Evolutionary conservation across 2,888 invertebrate genomes (phyloP).

Genomic region (Drepanosiphum platanoidis): DNA sequence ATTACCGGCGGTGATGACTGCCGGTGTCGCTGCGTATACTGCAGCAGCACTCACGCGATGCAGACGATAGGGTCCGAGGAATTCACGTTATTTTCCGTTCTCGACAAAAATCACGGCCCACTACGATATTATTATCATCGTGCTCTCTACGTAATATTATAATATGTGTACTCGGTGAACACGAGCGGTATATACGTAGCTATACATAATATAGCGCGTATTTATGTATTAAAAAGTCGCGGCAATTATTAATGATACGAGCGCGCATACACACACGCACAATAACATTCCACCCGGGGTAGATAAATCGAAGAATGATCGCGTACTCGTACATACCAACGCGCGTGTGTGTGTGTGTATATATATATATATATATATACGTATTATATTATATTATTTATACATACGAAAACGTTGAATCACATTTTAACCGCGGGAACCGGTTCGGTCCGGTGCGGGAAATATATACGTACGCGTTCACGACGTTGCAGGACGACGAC

Average conservation of each 20-base stretch:
- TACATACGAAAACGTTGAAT: conserved; percentile 23
- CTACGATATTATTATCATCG: not conserved
- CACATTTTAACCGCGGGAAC: conserved; percentile 54
- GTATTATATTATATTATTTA: too few relatives aligned
- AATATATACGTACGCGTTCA: conserved; percentile 6
- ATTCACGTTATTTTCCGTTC: too few relatives aligned
- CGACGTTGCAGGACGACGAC: conserved; percentile 2
- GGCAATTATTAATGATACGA: conserved; percentile 25
- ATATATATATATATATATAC: conserved; percentile 1
- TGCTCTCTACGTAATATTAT: too few relatives aligned
- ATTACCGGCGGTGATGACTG: not conserved
- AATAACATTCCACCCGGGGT: conserved; percentile 24
- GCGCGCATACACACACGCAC: not conserved
- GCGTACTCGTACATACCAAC: not conserved
- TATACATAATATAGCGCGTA: not conserved
- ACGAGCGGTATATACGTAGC: not conserved
- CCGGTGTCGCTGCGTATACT: not conserved
- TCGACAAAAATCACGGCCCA: not conserved
- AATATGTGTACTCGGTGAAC: not conserved
- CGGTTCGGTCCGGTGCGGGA: conserved; percentile 46
- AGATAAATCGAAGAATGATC: conserved; percentile 38
- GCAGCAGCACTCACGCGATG: not conserved
- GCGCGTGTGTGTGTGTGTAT: not conserved
- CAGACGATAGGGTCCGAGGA: too few relatives aligned
- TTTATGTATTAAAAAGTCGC: not conserved